Evolutionary conservation across 1,140 invertebrate genomes (phyloP), one percentile per base, ranked within the genome.

Genomic region (Hermetia illucens): DNA sequence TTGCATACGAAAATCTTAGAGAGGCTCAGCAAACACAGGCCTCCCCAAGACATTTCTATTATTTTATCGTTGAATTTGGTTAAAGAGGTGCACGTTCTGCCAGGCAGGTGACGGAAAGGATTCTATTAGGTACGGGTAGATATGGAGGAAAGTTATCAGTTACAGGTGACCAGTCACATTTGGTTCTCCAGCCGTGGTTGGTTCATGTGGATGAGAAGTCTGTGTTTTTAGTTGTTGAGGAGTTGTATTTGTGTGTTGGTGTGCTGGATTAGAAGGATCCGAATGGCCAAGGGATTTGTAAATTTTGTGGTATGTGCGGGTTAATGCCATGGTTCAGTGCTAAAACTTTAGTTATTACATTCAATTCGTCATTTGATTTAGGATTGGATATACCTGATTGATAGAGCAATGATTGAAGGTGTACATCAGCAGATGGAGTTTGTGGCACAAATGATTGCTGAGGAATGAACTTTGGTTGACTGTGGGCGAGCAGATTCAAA

Each of bases 341-440:
- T 39, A 85, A 59, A 27, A 85, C 77, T 62, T 84, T 83, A 13
- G 78, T 79, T 13, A 85, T 78, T 43, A 85, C 79, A 52, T 81
- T 82, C 19, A 84, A 64, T 58, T 58, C 55, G 50, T 83, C 80
- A 61, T 79, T 75, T 42, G 74, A 70, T 43, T 68, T 64, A 45
- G 66, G 65, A 27, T 44, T 57, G 5, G 66, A 64, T 39, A 80
- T 65, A 10, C 72, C 75, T 20, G 73, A 75, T 50, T 77, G 70
- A 34, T 62, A 68, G 3, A 80, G 54, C 15, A 80, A 55, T 44
- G 71, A 69, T 46, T 77, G 74, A 13, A 77, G 66, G 48, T 79
- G 74, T 25, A 62, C 63, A 21, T 78, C 72, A 1, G 71, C 60
- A 5, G 65, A 62, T 34, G 54, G 50, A 13, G 29, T 41, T 33